Evolutionary conservation across 2,113 vertebrate species (phyloP).

Genomic region (Mustelus asterias): DNA sequence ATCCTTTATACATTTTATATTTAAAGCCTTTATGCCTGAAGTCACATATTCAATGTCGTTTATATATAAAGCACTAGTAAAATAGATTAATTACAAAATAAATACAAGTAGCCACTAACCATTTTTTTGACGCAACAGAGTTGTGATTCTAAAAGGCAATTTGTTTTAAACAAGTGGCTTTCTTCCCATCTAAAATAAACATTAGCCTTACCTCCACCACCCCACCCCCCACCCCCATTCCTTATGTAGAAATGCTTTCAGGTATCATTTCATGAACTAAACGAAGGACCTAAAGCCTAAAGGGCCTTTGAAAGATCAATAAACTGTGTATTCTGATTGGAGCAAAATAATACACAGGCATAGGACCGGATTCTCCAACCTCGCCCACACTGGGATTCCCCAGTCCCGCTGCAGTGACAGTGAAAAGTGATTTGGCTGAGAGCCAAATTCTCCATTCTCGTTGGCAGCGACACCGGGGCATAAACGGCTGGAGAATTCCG

Average conservation of each 20-base stretch:
- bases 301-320: background rate
- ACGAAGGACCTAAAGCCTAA: background rate
- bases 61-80: background rate
- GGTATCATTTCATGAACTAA: background rate
- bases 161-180: background rate
- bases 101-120: background rate
- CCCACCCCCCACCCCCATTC: background rate
- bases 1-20: background rate
- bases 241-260: background rate
- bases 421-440: no score
- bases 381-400: no score
- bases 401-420: no score
- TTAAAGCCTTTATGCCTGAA: background rate
- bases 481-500: no score
- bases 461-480: no score
- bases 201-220: background rate
- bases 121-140: background rate
- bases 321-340: background rate
- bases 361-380: no score
- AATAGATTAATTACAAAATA: conserved; percentile 10
- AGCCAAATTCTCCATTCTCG: no score
- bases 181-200: conserved; percentile 15
- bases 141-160: background rate
- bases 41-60: background rate
- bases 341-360: background rate